Percentiles rank a stretch among this genome's conserved stretches.
Conservation (phyloP, 2,797 vertebrate species). For the Clarias platycephalus region DNA sequence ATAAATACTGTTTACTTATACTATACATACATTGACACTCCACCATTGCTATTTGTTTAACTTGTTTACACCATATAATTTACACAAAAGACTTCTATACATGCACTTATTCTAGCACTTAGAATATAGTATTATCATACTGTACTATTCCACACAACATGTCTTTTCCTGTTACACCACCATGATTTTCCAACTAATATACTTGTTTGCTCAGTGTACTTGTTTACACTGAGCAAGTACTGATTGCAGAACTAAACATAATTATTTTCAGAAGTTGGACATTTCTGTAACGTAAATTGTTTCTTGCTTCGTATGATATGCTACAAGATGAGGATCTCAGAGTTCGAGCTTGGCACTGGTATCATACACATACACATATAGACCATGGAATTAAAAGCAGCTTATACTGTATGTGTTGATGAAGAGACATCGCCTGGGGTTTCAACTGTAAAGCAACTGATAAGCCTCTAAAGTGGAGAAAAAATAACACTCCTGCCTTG, state of each 20-base stretch:
- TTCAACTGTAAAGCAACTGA: constrained; percentile 81
- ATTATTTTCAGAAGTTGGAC: too few relatives aligned
- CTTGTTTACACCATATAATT: too few relatives aligned
- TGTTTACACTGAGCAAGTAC: too few relatives aligned
- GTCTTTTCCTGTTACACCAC: not conserved
- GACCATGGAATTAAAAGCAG: constrained; percentile 71
- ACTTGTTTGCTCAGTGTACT: too few relatives aligned
- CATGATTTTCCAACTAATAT: not conserved
- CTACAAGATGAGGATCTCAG: not conserved
- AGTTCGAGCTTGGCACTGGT: not conserved
- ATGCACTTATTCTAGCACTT: not conserved
- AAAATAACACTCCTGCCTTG: constrained; percentile 78
- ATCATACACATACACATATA: not conserved
- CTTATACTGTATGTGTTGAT: constrained; percentile 68
- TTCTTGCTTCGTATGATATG: not conserved
- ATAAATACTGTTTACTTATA: too few relatives aligned
- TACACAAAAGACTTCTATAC: too few relatives aligned
- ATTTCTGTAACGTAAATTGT: not conserved
- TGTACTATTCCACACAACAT: not conserved
- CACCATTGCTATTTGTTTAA: too few relatives aligned
- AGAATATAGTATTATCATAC: not conserved
- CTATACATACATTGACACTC: too few relatives aligned
- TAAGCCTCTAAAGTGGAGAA: constrained; percentile 72
- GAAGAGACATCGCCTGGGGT: constrained; percentile 77
- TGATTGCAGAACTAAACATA: too few relatives aligned